Percentiles rank a stretch among this genome's conserved stretches.
These are phyloP conservation scores for Clunio marinus DNA, from an alignment of 2,888 invertebrate species.

Conservation along the genomic window DNA sequence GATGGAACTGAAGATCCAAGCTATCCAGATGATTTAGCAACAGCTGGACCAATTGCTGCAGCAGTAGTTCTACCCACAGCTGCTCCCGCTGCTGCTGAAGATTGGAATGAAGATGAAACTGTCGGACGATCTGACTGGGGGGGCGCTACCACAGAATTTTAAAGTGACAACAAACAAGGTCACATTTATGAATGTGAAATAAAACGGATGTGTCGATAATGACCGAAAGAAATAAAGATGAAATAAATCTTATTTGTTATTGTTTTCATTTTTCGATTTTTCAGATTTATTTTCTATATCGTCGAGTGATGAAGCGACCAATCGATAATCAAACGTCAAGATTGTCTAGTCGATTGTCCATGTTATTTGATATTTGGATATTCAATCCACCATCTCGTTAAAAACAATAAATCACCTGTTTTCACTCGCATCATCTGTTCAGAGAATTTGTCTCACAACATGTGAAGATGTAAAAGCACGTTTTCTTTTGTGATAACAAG, in stretches of 20 bases:
- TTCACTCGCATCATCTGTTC: not conserved
- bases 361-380: not conserved
- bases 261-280: too few relatives aligned
- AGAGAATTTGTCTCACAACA: not conserved
- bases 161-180: not conserved
- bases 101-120: constrained; percentile 49
- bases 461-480: constrained; percentile 4
- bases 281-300: too few relatives aligned
- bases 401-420: not conserved
- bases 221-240: not conserved
- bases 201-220: not conserved
- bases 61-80: constrained; percentile 48
- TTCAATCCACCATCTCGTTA: too few relatives aligned
- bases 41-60: constrained; percentile 45
- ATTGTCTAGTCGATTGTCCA: too few relatives aligned
- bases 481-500: not conserved
- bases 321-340: too few relatives aligned
- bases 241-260: too few relatives aligned
- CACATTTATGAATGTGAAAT: not conserved
- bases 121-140: constrained; percentile 50
- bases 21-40: constrained; percentile 56
- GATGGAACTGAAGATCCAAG: constrained; percentile 53
- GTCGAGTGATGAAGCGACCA: too few relatives aligned
- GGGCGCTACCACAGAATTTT: constrained; percentile 45
- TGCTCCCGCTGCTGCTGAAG: constrained; percentile 47